Base-by-base conservation (phyloP, 2,113 vertebrate species). In the Alaudala cheleensis region DNA sequence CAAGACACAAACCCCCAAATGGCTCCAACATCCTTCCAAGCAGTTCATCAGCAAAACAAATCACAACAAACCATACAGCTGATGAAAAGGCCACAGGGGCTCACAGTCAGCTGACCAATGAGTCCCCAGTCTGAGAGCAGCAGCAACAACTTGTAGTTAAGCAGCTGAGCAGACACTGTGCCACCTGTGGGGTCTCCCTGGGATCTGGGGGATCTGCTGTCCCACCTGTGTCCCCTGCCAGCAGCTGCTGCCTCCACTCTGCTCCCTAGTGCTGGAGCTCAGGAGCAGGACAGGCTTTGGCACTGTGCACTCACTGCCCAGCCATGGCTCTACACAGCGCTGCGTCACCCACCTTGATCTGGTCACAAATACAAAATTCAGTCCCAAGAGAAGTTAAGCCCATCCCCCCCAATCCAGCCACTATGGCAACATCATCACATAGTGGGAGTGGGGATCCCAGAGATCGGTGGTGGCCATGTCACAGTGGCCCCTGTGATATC, bases 61-160 rank as follows among this genome's bases (percentile, higher is more conserved):
- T 6, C 13, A 20, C 6, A 81, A 20, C n/a, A 13, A 17, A 23
- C 24, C n/a, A 20, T 8, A 17, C 42, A 47, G 12, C 13, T 33
- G 22, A 67, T 26, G 5, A 13, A 47, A 81, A 67, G n/a, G n/a
- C 64, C n/a, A 39, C 6, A 33, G n/a, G 11, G 29, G 26, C 10
- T 39, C 62, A 53, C 19, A 23, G n/a, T 8, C 40, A 26, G 4
- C 37, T 26, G 50, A 12, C n/a, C 4, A 0, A 22, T 12, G 12
- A 15, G 19, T 6, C 0, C 0, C 34, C 29, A 13, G 8, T 8
- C 11, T 2, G 0, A 29, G 17, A 45, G 21, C 15, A 31, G 40
- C 40, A 20, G 39, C 50, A 31, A 40, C 22, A 39, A 20, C 10
- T 20, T 51, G 24, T 12, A 42, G 6, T 6, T 24, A 25, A 29